These are phyloP conservation scores for Megaptera novaeangliae DNA, from an alignment of 2,113 vertebrate species.

Conservation along the genomic window DNA sequence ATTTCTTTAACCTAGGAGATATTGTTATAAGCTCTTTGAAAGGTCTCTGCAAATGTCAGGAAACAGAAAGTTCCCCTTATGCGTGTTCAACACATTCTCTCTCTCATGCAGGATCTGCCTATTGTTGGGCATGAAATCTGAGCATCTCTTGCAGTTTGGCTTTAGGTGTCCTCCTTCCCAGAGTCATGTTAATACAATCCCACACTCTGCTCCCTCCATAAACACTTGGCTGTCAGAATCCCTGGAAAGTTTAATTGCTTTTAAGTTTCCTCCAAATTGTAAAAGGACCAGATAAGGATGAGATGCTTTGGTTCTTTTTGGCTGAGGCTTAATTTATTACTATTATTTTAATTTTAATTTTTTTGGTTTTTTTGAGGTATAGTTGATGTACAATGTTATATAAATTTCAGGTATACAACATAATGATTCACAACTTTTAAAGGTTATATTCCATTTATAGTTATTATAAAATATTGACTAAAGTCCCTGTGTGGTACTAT, in stretches of 20 bases:
- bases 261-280: not conserved
- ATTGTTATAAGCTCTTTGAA: conserved; percentile 8
- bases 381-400: not conserved
- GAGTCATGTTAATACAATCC: not conserved
- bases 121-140: not conserved
- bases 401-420: not conserved
- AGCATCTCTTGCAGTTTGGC: not conserved
- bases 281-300: not conserved
- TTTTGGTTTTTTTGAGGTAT: not conserved
- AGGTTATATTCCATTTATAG: not conserved
- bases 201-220: not conserved
- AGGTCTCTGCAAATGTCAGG: conserved; percentile 26
- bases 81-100: not conserved
- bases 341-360: not conserved
- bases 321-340: not conserved
- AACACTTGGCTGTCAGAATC: not conserved
- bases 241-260: not conserved
- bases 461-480: not conserved
- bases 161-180: not conserved
- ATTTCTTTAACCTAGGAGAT: not conserved
- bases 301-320: not conserved
- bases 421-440: not conserved
- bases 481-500: not conserved
- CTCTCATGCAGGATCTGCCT: not conserved
- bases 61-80: not conserved